Base-by-base conservation (phyloP, 1,140 invertebrate genomes). In the Melitaea cinxia region DNA sequence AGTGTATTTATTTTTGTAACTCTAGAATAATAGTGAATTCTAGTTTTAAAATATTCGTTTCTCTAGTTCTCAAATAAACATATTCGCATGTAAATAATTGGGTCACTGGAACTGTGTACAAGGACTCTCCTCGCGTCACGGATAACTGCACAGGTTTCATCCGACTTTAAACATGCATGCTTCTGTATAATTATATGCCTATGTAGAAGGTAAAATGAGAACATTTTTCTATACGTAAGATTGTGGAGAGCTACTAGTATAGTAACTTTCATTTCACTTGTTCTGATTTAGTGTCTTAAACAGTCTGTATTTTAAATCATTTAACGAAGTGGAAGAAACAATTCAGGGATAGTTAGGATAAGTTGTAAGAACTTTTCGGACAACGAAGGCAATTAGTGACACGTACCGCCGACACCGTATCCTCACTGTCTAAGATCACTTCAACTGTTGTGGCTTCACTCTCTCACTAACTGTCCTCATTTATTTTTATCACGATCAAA, bases 381-480 rank as follows among this genome's bases (percentile, higher is more conserved):
- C 73, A 73, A 76, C 73, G 69, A 68, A 75, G 72, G 74, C 76
- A 83, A 87, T 85, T 85, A 83, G 78, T 68, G 75, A 72, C 80
- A 85, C 68, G 77, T 78, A 77, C 66, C 71, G 70, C 68, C 61
- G 73, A 70, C 73, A 58, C 55, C 59, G 66, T 26, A 30, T 63
- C 58, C 65, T 49, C 52, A 26, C 9, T 23, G 42, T 47, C 42
- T 47, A 47, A 57, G 39, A 57, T 14, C 37, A 47, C 55, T 60
- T 50, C 58, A 50, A 60, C 24, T 21, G n/a, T 24, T 23, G 42
- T 19, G 42, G 42, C n/a, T 23, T 19, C 42, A 26, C 57, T 60
- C 54, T 67, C 49, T 33, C 56, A 24, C 52, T 72, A 61, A 73
- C 52, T 70, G 70, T 73, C 69, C 62, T 69, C 72, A 64, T 56